Evolutionary conservation across 2,113 vertebrate species (phyloP).

Genomic region (Artemisiospiza belli): DNA sequence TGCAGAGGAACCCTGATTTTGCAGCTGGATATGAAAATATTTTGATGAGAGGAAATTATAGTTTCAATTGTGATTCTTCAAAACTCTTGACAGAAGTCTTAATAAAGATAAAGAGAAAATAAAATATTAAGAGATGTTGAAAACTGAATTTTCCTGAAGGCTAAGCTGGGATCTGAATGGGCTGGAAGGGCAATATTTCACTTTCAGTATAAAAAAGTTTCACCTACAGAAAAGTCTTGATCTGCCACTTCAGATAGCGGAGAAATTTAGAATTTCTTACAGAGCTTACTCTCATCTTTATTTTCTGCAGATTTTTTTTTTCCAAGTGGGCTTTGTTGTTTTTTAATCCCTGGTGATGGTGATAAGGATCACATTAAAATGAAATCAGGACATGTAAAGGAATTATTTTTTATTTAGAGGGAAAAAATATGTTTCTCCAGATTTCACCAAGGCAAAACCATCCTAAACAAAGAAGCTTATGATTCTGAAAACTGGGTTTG

Average conservation of each 20-base stretch:
- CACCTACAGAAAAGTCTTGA: neutral
- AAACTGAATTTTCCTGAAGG: conserved; percentile 10
- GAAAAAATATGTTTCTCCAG: neutral
- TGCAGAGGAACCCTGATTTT: neutral
- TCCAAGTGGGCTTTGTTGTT: neutral
- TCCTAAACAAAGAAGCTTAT: conserved; percentile 6
- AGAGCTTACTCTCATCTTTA: neutral
- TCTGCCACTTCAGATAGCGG: neutral
- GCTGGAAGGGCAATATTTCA: conserved; percentile 22
- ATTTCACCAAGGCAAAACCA: conserved; percentile 11
- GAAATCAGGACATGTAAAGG: neutral
- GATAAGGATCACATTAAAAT: neutral
- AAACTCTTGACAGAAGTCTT: neutral
- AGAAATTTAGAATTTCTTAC: neutral
- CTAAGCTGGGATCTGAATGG: neutral
- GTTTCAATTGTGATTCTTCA: neutral
- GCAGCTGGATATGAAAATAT: neutral
- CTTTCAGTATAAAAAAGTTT: neutral
- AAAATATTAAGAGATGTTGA: conserved; percentile 10
- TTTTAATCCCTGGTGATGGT: neutral
- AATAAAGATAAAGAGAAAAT: neutral
- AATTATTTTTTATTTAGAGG: neutral
- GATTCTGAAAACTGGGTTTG: neutral
- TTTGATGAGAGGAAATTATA: neutral
- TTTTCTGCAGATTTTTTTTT: neutral